phyloP scores from a whole-genome alignment of 2,797 vertebrate genomes.

The Threskiornis aethiopicus region DNA sequence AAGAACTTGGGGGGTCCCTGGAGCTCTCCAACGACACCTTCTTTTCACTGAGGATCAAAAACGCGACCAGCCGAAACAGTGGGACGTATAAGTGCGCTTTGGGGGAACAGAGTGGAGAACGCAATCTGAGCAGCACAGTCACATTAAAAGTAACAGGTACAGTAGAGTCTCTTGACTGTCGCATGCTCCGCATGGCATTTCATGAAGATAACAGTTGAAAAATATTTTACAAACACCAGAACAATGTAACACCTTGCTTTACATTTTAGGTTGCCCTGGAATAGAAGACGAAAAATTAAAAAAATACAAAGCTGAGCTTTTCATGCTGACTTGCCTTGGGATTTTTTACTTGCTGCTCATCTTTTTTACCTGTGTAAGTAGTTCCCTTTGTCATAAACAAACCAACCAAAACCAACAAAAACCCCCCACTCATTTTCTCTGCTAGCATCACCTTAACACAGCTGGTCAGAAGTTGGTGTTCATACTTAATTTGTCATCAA shows the following conservation, averaged over 20 bases:
- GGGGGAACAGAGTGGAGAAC: not conserved
- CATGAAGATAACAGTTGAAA: not conserved
- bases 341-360: constrained; percentile 79
- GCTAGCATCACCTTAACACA: not conserved
- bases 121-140: constrained; percentile 48
- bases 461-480: not conserved
- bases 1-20: not conserved
- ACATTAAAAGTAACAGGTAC: constrained; percentile 72
- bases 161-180: not conserved
- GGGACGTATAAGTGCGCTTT: constrained; percentile 70
- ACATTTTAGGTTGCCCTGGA: constrained; percentile 66
- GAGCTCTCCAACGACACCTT: not conserved
- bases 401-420: not conserved
- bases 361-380: constrained; percentile 79
- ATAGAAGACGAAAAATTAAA: constrained; percentile 39
- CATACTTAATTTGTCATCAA: not conserved
- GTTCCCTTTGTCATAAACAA: not conserved
- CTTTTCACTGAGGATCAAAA: constrained; percentile 70
- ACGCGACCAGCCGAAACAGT: not conserved
- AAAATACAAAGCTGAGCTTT: constrained; percentile 71
- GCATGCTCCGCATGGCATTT: accelerated
- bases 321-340: constrained; percentile 72
- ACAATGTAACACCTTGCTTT: not conserved
- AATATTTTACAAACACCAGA: not conserved
- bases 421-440: not conserved